phyloP scores from a whole-genome alignment of 2,113 vertebrate species.

The Sorex araneus region DNA sequence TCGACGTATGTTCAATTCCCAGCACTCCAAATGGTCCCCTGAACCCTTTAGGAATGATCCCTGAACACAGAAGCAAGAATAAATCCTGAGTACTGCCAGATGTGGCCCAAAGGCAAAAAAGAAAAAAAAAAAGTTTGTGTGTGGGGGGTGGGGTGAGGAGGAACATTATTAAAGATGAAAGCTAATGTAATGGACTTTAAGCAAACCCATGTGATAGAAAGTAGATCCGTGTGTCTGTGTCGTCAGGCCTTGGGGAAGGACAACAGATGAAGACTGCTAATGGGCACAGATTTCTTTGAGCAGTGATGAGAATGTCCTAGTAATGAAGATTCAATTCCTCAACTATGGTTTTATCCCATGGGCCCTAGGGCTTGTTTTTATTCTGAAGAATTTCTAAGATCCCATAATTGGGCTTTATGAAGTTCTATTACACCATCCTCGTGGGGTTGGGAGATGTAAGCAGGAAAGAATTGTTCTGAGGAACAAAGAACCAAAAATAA shows the following conservation, averaged over 20 bases:
- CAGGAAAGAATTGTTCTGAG: conserved; percentile 35
- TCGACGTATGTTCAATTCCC: too few species aligned
- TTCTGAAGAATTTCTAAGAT: conserved; percentile 38
- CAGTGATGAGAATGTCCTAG: background rate
- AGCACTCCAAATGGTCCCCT: too few species aligned
- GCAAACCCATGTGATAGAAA: background rate
- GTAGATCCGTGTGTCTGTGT: background rate
- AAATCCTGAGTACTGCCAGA: too few species aligned
- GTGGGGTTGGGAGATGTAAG: conserved; percentile 27
- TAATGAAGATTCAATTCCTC: background rate
- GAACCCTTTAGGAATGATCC: too few species aligned
- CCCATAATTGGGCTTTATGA: conserved; percentile 22
- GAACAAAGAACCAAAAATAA: conserved; percentile 70
- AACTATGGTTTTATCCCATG: background rate
- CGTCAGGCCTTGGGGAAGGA: background rate
- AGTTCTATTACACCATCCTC: background rate
- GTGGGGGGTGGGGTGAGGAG: too few species aligned
- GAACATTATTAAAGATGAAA: background rate
- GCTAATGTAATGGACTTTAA: background rate
- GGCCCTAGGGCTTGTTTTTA: background rate
- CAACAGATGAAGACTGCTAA: background rate
- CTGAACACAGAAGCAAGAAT: too few species aligned
- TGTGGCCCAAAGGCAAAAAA: background rate
- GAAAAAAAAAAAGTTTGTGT: background rate
- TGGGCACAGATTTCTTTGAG: background rate